These are phyloP conservation scores for Puffinus mauretanicus DNA, from an alignment of 2,113 vertebrate species.

Conservation along the genomic window DNA sequence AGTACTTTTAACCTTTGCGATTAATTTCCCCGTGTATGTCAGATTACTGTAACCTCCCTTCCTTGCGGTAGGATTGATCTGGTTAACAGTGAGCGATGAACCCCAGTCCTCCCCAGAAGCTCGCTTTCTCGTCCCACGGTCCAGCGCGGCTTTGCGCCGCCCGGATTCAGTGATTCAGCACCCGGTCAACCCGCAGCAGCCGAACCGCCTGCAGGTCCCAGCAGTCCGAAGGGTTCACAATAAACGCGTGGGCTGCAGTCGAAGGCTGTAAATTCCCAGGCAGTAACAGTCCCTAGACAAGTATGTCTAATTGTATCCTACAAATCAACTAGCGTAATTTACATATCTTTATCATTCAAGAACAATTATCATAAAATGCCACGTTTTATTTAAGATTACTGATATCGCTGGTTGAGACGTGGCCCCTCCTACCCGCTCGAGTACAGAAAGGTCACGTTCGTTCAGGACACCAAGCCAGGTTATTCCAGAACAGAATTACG, in stretches of 20 bases:
- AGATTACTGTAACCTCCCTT: constrained; percentile 36
- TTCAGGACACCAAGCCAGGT: background rate
- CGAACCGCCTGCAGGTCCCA: background rate
- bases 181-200: background rate
- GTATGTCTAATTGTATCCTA: constrained; percentile 1
- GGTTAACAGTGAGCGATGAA: constrained; percentile 16
- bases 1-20: constrained; percentile 9
- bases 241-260: background rate
- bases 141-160: background rate
- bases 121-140: background rate
- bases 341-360: background rate
- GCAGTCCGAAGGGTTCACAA: constrained; percentile 42
- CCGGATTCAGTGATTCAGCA: background rate
- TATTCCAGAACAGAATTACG: constrained; percentile 10
- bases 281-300: background rate
- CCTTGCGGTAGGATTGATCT: background rate
- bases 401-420: background rate
- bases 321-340: background rate
- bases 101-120: background rate
- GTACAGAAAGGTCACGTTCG: background rate
- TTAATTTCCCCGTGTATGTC: background rate
- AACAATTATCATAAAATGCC: background rate
- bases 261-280: constrained; percentile 26
- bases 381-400: background rate
- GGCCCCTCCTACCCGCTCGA: background rate